A percentile compares a stretch with the other conserved stretches of the same genome.
Conservation (phyloP, 2,888 invertebrate genomes). For the Bugulina stolonifera region DNA sequence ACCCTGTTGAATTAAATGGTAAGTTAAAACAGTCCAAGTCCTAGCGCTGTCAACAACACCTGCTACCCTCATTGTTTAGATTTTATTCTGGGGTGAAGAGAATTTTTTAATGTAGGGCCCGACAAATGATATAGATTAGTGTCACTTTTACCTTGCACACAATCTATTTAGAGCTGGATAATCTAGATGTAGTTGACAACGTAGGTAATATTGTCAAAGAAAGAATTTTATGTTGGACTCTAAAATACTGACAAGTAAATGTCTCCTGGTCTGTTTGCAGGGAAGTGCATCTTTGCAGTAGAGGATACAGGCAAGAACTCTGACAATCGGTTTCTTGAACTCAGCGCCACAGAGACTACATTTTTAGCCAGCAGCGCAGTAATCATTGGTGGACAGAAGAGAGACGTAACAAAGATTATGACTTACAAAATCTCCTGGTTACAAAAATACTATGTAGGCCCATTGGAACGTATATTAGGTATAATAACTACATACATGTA, state of each 20-base stretch:
- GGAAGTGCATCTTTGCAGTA: not conserved
- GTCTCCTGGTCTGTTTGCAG: not conserved
- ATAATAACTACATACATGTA: no score
- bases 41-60: no score
- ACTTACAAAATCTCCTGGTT: not conserved
- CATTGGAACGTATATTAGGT: not conserved
- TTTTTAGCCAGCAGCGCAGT: not conserved
- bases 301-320: not conserved
- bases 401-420: not conserved
- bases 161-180: not conserved
- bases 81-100: no score
- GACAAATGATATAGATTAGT: no score
- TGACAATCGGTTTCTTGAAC: conserved; percentile 6
- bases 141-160: no score
- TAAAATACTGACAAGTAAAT: no score
- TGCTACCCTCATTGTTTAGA: no score
- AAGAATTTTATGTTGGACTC: not conserved
- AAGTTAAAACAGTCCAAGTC: no score
- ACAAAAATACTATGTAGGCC: conserved; percentile 11
- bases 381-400: not conserved
- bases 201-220: not conserved
- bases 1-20: conserved; percentile 1
- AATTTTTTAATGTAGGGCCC: no score
- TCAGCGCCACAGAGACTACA: not conserved
- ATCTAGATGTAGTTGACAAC: no score